A percentile compares a stretch with the other conserved stretches of the same genome.
These are phyloP conservation scores for Lerista edwardsae DNA, from an alignment of 2,797 vertebrate species.

Conservation along the genomic window DNA sequence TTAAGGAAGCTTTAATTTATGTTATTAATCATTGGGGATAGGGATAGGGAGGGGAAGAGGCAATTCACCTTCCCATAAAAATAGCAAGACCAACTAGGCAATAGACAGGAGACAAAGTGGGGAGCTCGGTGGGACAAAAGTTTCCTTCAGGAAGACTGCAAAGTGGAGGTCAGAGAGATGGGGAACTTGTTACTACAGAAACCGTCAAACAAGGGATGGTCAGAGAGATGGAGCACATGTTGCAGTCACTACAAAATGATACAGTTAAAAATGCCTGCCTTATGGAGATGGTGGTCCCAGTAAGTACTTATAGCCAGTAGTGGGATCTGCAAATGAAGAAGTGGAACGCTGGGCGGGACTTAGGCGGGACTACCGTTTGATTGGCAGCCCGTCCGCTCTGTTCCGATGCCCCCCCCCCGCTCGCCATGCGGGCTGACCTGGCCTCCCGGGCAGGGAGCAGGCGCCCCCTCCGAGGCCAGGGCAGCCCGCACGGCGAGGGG, in stretches of 20 bases:
- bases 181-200: neutral
- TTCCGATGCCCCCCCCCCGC: no score
- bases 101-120: neutral
- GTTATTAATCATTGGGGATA: constrained; percentile 31
- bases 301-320: no score
- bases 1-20: constrained; percentile 48
- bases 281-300: neutral
- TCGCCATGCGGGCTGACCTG: no score
- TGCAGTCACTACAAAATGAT: neutral
- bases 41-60: neutral
- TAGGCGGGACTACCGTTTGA: no score
- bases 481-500: no score
- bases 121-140: neutral
- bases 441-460: no score
- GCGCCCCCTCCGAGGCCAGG: no score
- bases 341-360: no score
- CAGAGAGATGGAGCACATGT: neutral
- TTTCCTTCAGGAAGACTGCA: neutral
- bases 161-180: neutral
- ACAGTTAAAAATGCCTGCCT: no score
- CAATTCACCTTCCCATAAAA: neutral
- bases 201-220: no score
- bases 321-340: no score
- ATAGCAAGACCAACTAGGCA: neutral
- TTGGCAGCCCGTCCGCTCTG: no score